A percentile compares a stretch with the other conserved stretches of the same genome.
Evolutionary conservation across 2,797 vertebrate species (phyloP).

Genomic region (Parambassis ranga): DNA sequence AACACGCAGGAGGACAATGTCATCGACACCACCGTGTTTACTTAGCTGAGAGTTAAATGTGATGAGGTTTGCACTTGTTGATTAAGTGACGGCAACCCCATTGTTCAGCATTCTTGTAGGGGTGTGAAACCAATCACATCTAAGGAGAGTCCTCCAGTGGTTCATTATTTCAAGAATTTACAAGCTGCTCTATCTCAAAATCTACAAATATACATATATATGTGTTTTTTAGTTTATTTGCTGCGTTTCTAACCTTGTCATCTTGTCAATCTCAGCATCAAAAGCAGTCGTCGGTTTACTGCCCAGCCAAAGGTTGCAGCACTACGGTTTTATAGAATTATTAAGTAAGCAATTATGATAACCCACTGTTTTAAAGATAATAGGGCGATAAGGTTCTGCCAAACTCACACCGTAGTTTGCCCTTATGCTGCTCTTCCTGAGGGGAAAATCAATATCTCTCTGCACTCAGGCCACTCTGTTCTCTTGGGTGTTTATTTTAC

Average conservation of each 20-base stretch:
- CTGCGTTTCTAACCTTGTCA: constrained; percentile 19
- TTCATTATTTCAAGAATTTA: constrained; percentile 29
- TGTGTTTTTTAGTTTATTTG: too few relatives aligned
- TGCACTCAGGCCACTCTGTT: constrained; percentile 25
- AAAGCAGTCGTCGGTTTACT: constrained; percentile 79
- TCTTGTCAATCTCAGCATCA: constrained; percentile 68
- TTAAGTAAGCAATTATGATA: constrained; percentile 90
- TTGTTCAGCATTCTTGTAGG: constrained; percentile 52
- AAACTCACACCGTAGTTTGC: constrained; percentile 63
- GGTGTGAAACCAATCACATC: constrained; percentile 56
- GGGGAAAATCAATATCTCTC: constrained; percentile 65
- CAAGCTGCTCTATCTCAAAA: background rate
- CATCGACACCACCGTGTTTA: constrained; percentile 57
- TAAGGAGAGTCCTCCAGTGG: constrained; percentile 14
- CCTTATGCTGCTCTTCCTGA: constrained; percentile 41
- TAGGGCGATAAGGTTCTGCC: constrained; percentile 77
- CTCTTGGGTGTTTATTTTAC: constrained; percentile 38
- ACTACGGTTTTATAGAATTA: constrained; percentile 84
- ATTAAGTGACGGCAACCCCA: constrained; percentile 69
- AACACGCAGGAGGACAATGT: constrained; percentile 34
- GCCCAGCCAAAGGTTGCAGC: constrained; percentile 73
- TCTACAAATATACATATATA: too few relatives aligned
- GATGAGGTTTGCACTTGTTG: constrained; percentile 69
- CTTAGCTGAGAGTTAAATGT: constrained; percentile 61
- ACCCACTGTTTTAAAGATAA: constrained; percentile 84